Conservation (phyloP, 2,888 invertebrate genomes). For the Troides aeacus region DNA sequence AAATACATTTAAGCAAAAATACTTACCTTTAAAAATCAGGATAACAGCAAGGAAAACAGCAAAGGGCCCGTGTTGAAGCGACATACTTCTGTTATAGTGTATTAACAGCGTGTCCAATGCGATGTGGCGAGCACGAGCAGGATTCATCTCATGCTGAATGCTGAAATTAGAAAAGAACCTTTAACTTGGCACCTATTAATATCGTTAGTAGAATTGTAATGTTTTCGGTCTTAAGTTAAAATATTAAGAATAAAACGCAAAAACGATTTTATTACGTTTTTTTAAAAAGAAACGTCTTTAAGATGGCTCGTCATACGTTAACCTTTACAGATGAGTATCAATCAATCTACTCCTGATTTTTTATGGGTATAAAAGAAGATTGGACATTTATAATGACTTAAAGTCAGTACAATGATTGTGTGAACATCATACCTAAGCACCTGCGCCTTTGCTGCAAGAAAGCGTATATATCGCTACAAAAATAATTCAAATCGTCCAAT, state of each 20-base stretch:
- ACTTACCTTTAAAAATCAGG: constrained; percentile 58
- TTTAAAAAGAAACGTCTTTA: no score
- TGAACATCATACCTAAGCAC: no score
- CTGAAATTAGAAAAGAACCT: constrained; percentile 14
- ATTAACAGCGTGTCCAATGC: constrained; percentile 1
- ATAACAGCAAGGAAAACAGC: constrained; percentile 51
- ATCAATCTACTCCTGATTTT: no score
- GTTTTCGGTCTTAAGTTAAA: not conserved
- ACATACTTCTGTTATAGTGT: constrained; percentile 43
- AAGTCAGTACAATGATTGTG: no score
- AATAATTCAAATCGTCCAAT: constrained; percentile 22
- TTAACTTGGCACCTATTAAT: not conserved
- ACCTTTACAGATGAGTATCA: not conserved
- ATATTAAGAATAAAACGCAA: not conserved
- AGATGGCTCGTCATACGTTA: no score
- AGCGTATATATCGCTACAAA: no score
- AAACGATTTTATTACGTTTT: no score
- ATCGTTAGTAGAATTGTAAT: not conserved
- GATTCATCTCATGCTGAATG: constrained; percentile 25
- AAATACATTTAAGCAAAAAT: constrained; percentile 18
- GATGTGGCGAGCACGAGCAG: not conserved
- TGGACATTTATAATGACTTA: no score
- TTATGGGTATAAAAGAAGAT: no score
- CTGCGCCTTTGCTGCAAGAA: no score
- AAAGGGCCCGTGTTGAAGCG: constrained; percentile 42